Percentiles rank a stretch among this genome's conserved stretches.
Evolutionary conservation across 2,797 vertebrate genomes (phyloP).

Genomic region (Miichthys miiuy): DNA sequence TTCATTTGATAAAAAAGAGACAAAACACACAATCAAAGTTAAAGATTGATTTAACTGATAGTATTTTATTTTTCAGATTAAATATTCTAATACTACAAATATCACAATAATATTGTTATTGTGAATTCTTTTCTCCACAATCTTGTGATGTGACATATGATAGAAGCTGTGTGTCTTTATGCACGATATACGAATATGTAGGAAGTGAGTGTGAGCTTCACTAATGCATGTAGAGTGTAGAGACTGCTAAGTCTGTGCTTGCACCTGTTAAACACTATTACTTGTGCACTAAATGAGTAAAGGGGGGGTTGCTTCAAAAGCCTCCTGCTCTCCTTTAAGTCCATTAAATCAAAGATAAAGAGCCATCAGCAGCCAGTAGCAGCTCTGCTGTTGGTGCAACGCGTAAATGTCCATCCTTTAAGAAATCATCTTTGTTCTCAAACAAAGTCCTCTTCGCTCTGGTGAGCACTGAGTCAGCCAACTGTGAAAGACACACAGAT

Average conservation of each 20-base stretch:
- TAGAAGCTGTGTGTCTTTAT: neutral
- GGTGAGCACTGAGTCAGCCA: conserved; percentile 34
- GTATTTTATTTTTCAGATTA: no score
- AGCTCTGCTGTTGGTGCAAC: neutral
- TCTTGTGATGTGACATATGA: no score
- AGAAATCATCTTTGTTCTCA: conserved; percentile 21
- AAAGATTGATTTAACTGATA: no score
- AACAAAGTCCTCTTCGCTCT: conserved; percentile 44
- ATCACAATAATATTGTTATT: no score
- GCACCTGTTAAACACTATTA: neutral
- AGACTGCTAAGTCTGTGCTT: neutral
- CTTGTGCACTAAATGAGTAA: neutral
- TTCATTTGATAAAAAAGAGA: no score
- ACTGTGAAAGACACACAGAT: conserved; percentile 49
- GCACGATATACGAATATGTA: no score
- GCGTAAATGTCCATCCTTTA: neutral
- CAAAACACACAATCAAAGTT: no score
- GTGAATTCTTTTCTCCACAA: no score
- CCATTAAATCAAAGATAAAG: neutral
- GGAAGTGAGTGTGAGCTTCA: neutral
- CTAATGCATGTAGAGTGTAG: neutral
- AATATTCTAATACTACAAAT: no score
- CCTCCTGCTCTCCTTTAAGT: neutral
- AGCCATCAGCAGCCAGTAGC: neutral
- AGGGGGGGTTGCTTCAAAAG: neutral